A percentile compares a stretch with the other conserved stretches of the same genome.
phyloP scores from a whole-genome alignment of 2,113 vertebrate species.

The Gymnobelideus leadbeateri region DNA sequence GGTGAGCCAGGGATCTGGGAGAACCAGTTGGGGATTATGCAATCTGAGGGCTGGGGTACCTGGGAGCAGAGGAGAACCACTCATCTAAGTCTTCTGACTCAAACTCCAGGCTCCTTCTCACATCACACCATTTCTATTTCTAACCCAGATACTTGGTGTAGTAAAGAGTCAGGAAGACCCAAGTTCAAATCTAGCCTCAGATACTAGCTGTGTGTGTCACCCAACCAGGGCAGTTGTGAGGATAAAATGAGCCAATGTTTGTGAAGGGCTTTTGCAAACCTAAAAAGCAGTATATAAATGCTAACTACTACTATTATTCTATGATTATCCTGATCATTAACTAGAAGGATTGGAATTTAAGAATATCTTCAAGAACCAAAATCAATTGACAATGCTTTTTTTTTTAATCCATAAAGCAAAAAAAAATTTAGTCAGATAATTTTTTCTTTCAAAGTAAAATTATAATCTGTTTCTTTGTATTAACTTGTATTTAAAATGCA shows the following conservation, averaged over 20 bases:
- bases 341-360: background rate
- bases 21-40: background rate
- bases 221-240: background rate
- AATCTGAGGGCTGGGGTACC: background rate
- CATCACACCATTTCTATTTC: background rate
- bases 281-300: background rate
- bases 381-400: background rate
- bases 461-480: background rate
- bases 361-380: background rate
- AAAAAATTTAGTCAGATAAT: background rate
- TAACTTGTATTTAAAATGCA: background rate
- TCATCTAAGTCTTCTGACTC: background rate
- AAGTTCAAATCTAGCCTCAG: background rate
- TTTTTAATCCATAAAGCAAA: background rate
- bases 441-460: background rate
- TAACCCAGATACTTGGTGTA: background rate
- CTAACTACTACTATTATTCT: background rate
- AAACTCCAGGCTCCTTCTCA: background rate
- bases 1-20: background rate
- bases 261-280: background rate
- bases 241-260: background rate
- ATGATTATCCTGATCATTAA: background rate
- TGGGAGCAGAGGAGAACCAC: conserved; percentile 54
- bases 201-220: background rate
- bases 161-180: background rate